phyloP scores from a whole-genome alignment of 92 coral and sea anemone genomes.

The Palythoa heliodiscus region DNA sequence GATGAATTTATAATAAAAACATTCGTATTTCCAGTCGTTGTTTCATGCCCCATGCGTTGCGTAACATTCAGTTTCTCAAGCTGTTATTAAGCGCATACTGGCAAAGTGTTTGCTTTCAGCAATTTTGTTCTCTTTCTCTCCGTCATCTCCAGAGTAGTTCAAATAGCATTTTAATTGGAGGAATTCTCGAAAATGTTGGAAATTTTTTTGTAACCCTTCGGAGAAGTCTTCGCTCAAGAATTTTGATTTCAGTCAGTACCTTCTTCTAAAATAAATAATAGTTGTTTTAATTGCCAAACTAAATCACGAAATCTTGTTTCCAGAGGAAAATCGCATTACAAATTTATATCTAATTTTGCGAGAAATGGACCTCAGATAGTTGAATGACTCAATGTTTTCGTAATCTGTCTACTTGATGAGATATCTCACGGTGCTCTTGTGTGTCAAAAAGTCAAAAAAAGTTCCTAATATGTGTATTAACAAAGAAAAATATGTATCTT shows the following conservation, averaged over 20 bases:
- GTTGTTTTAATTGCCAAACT: background rate
- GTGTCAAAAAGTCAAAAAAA: no score
- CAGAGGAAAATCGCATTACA: background rate
- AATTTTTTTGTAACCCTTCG: background rate
- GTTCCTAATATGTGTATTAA: no score
- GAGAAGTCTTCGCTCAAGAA: background rate
- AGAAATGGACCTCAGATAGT: background rate
- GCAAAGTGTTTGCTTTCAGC: background rate
- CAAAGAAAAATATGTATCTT: no score
- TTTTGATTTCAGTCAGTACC: background rate
- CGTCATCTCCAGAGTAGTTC: background rate
- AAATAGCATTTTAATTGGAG: background rate
- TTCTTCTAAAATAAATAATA: slow-evolving; percentile 10
- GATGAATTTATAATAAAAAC: background rate
- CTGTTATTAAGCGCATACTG: background rate
- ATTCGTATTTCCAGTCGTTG: background rate
- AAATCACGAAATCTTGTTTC: background rate
- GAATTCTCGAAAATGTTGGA: background rate
- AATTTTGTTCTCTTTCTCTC: background rate
- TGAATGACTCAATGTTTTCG: background rate
- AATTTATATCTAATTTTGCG: background rate
- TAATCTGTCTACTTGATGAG: background rate
- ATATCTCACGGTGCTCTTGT: background rate
- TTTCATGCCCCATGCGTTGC: background rate
- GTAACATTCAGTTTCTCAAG: slow-evolving; percentile 2